Base-by-base conservation (phyloP, 2,888 invertebrate genomes). In the Acleris emargana region DNA sequence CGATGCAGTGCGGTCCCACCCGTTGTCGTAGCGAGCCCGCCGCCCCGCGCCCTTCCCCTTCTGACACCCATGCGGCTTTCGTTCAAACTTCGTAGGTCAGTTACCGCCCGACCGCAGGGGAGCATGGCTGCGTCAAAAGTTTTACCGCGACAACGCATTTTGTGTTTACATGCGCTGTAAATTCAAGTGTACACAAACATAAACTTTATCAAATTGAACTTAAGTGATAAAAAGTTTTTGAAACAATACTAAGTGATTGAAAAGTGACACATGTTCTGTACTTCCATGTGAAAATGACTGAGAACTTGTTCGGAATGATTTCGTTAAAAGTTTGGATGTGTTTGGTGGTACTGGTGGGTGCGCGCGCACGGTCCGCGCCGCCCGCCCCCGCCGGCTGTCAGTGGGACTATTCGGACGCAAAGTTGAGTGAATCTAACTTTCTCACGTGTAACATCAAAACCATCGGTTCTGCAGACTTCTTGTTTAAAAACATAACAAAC, bases 381-480 rank as follows among this genome's bases (percentile, higher is more conserved):
- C 91, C 92, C 88, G 94, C 95, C 79, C 96, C 96, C 74, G 93
- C 93, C 85, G 96, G 95, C 84, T 96, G 96, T 93, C 94, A 95
- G 83, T 96, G 96, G 96, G 94, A 94, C 85, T 91, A 93, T 83
- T 90, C 93, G 82, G 88, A 91, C 82, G 78, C 89, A 81, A 92
- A 92, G 89, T 91, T 91, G 89, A 91, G 91, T 90, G 92, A 92
- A 89, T 91, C 91, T 78, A 91, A 93, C 89, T 93, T 91, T 90
- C 93, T 95, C 80, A 93, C 94, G 81, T 96, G 96, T 87, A 94
- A 94, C 84, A 93, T 96, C 82, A 94, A 95, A 86, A 96, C 95
- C 67, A 95, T 96, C 79, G 94, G 94, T 72, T 94, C 94, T 75
- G 95, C 95, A 66, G 95, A 95, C 80, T 93, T 93, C 75, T 92